These are phyloP conservation scores for Tholera decimalis DNA, from an alignment of 2,888 invertebrate genomes.

Conservation along the genomic window DNA sequence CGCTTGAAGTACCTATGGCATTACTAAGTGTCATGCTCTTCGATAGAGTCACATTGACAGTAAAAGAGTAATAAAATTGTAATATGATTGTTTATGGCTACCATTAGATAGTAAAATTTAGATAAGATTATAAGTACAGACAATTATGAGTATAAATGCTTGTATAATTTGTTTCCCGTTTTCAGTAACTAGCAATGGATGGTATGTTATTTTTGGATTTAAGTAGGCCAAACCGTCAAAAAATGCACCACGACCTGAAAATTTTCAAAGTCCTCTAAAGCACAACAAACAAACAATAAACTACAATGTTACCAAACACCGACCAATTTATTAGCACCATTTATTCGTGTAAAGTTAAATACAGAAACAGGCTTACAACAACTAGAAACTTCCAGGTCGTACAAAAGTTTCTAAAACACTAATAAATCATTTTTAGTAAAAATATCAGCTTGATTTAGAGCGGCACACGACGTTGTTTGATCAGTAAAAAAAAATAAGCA, in stretches of 20 bases:
- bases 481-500: slow-evolving; percentile 81
- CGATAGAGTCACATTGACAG: slow-evolving; percentile 1
- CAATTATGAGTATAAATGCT: slow-evolving; percentile 4
- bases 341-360: slow-evolving; percentile 55
- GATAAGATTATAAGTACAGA: slow-evolving; percentile 26
- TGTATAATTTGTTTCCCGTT: neutral
- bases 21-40: slow-evolving; percentile 10
- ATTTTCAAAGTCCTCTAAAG: slow-evolving; percentile 1
- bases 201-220: neutral
- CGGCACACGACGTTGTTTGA: slow-evolving; percentile 78
- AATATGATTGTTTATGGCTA: slow-evolving; percentile 33
- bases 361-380: slow-evolving; percentile 48
- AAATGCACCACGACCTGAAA: neutral
- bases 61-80: slow-evolving; percentile 14
- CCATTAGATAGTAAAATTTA: slow-evolving; percentile 29
- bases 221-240: neutral
- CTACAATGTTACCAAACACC: slow-evolving; percentile 29
- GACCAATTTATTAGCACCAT: slow-evolving; percentile 35
- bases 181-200: neutral
- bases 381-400: slow-evolving; percentile 59
- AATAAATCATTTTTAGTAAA: slow-evolving; percentile 80
- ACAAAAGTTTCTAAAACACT: slow-evolving; percentile 72
- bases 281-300: neutral
- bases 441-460: slow-evolving; percentile 82
- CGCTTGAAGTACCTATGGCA: neutral